Evolutionary conservation across 2,888 invertebrate species (phyloP), one percentile per base, ranked within the genome.

Genomic region (Notodonta ziczac): DNA sequence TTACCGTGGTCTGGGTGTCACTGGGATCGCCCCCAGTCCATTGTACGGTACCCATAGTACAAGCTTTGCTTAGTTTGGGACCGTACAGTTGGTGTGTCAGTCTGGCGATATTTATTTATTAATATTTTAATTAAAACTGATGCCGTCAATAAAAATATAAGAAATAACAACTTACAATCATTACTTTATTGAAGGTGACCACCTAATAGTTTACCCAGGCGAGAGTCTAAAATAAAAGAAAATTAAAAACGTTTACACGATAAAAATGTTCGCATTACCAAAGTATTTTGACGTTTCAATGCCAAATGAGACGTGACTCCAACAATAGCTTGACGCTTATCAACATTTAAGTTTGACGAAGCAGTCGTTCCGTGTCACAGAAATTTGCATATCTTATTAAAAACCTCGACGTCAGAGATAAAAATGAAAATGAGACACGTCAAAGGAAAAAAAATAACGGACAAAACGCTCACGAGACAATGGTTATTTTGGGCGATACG

Each of bases 341-440:
- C 83, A 80, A 67, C 72, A 70, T 67, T 74, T 79, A 83, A 83
- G 76, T 83, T 83, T 81, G 86, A 82, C 82, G 82, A 76, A 78
- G 67, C 78, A 73, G 76, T 75, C 69, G 74, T 74, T 74, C 76
- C 70, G 79, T 82, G 82, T 85, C 83, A 83, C 78, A 73, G 76
- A 82, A 84, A 91, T 91, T 90, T 91, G 88, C 92, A 93, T 93
- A 91, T 90, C 91, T 92, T 93, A 92, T 93, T 91, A 92, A 90
- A 90, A 91, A 87, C 83, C 87, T 84, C 85, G 84, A 84, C 88
- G 86, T 84, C 82, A 84, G 80, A 88, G 89, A 91, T 89, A 90
- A 90, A 91, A 90, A 91, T 87, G 89, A 91, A 91, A 92, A 92
- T 87, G 89, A 91, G 90, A 91, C 87, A 87, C 86, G 89, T 89